phyloP scores from a whole-genome alignment of 37 sponge, comb jelly and placozoan species.

The Sycon ciliatum region DNA sequence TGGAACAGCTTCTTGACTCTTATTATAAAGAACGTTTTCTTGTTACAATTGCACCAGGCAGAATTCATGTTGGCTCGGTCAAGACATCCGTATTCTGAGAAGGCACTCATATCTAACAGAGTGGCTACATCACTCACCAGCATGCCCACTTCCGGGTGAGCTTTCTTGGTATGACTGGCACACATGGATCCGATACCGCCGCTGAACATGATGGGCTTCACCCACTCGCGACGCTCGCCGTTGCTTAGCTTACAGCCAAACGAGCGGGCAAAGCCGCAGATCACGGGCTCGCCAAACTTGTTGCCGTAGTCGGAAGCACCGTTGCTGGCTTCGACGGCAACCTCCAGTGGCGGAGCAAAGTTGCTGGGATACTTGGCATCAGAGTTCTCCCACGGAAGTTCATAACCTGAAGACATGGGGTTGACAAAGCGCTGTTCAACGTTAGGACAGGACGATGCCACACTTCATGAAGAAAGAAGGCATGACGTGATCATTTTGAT shows the following conservation, averaged over 20 bases:
- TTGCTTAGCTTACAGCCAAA: neutral
- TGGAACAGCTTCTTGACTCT: too few relatives aligned
- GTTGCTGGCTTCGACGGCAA: slow-evolving; percentile 22
- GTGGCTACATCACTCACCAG: neutral
- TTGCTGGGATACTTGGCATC: neutral
- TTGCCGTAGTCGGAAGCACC: slow-evolving; percentile 27
- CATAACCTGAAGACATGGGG: slow-evolving; percentile 22
- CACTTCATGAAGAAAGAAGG: too few relatives aligned
- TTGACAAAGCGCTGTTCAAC: too few relatives aligned
- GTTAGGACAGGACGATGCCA: too few relatives aligned
- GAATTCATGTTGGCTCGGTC: too few relatives aligned
- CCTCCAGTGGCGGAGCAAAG: slow-evolving; percentile 22
- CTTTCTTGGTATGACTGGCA: neutral
- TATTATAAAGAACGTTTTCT: too few relatives aligned
- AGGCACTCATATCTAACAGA: too few relatives aligned
- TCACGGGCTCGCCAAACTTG: slow-evolving; percentile 25
- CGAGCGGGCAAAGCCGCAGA: slow-evolving; percentile 22
- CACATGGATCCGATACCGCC: slow-evolving; percentile 20
- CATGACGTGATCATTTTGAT: too few relatives aligned
- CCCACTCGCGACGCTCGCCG: neutral
- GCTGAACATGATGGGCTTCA: slow-evolving; percentile 29
- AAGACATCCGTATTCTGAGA: too few relatives aligned
- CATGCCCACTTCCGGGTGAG: slow-evolving; percentile 1
- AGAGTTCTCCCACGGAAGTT: slow-evolving; percentile 17
- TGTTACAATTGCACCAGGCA: too few relatives aligned